Percentiles rank a stretch among this genome's conserved stretches.
Conservation (phyloP, 2,797 vertebrate species). For the Pampus argenteus region DNA sequence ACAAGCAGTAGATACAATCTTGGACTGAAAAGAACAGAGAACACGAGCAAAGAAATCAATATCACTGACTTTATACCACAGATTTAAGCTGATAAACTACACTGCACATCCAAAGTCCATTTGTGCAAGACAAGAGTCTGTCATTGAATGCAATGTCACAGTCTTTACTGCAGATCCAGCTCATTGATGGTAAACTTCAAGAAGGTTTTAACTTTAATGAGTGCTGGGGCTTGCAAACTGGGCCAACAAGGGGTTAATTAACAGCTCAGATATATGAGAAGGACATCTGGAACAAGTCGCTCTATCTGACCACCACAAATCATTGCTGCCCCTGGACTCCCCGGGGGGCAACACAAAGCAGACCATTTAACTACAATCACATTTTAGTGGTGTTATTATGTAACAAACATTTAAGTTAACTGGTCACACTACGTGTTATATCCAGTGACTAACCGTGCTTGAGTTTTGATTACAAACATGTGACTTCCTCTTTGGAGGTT, state of each 20-base stretch:
- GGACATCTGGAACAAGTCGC: slow-evolving; percentile 44
- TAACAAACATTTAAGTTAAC: not conserved
- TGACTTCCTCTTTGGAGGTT: not conserved
- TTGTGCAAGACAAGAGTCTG: not conserved
- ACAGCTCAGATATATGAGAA: slow-evolving; percentile 36
- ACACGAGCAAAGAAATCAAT: not conserved
- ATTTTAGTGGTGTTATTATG: not conserved
- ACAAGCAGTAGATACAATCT: not conserved
- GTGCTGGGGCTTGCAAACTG: not conserved
- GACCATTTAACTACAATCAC: not conserved
- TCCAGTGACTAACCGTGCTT: not conserved
- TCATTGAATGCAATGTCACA: not conserved
- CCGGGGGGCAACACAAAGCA: not conserved
- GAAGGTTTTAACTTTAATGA: not conserved
- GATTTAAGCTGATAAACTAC: not conserved
- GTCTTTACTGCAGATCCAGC: not conserved
- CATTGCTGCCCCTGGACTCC: not conserved
- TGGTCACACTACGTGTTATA: not conserved
- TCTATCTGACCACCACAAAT: slow-evolving; percentile 25
- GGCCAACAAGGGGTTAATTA: slow-evolving; percentile 41
- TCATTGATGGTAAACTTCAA: slow-evolving; percentile 13
- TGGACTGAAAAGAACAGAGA: not conserved
- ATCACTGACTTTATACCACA: not conserved
- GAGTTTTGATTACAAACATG: not conserved
- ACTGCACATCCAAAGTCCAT: slow-evolving; percentile 6